Base-by-base conservation (phyloP, 2,888 invertebrate genomes). In the Eristalis tenax region DNA sequence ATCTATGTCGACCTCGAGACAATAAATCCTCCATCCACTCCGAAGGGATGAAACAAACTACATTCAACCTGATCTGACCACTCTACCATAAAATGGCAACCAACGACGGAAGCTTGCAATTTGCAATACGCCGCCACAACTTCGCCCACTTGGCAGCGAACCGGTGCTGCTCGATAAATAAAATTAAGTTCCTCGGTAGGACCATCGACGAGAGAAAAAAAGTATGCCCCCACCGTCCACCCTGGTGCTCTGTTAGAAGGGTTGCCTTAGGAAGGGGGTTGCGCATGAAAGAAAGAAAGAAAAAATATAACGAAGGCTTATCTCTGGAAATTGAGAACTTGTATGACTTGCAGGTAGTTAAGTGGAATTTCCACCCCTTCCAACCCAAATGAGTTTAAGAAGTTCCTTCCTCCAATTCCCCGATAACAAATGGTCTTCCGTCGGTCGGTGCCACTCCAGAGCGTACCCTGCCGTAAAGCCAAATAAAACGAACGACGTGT, bases 301-400 rank as follows among this genome's bases (percentile, higher is more conserved):
- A 18, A 50, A 10, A 18, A n/a, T 6, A 18, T 4, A n/a, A 5
- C 18, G 50, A 8, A n/a, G 50, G 13, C 28, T 63, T 61, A 69
- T 57, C 68, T 50, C n/a, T 71, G 26, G 56, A 81, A 63, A 74
- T 64, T 63, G 68, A 74, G 74, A 75, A 15, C 71, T 74, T 78
- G 65, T 71, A 83, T 86, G 86, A 86, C 86, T 86, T 86, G 86
- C 82, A 86, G 78, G 78, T 82, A 70, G 74, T 83, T 78, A 86
- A 86, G 66, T 86, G 78, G 86, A 75, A 78, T 18, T 15, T 28
- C 6, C 63, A 5, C 1, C n/a, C 73, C 32, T 6, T 32, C 32
- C 32, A 32, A 8, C 85, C 28, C 28, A 61, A 75, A 75, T 79
- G 86, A 78, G 61, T 70, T 83, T 50, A 50, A 18, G 78, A 74